A percentile compares a stretch with the other conserved stretches of the same genome.
These are phyloP conservation scores for Synanthedon myopaeformis DNA, from an alignment of 2,888 invertebrate genomes.

Conservation along the genomic window DNA sequence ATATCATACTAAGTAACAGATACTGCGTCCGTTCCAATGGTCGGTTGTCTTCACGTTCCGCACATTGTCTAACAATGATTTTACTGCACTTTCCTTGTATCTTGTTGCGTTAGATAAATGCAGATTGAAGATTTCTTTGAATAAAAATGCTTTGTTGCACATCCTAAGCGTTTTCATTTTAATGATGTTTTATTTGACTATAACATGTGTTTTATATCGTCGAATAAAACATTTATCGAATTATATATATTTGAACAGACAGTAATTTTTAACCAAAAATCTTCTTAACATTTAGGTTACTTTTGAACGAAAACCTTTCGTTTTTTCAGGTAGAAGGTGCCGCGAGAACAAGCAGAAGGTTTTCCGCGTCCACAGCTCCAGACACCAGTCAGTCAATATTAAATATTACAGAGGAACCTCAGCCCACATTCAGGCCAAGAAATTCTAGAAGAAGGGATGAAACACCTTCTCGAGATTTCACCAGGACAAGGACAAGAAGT, in stretches of 20 bases:
- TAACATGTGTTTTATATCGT: too few relatives aligned
- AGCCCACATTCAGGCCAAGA: conserved; percentile 38
- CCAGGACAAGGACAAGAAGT: conserved; percentile 33
- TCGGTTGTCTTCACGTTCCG: conserved; percentile 16
- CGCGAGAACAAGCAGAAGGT: conserved; percentile 38
- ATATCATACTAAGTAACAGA: conserved; percentile 26
- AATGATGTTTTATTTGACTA: too few relatives aligned
- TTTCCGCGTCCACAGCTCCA: conserved; percentile 18
- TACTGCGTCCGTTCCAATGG: conserved; percentile 23
- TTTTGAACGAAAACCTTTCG: background rate
- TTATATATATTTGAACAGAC: too few relatives aligned
- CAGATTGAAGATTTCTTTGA: conserved; percentile 16
- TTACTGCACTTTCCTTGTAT: conserved; percentile 23
- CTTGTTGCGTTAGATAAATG: conserved; percentile 10
- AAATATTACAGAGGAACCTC: conserved; percentile 25
- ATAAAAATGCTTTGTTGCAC: conserved; percentile 18
- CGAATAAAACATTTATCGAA: too few relatives aligned
- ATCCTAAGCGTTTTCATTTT: background rate
- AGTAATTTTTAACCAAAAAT: too few relatives aligned
- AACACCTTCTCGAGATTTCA: conserved; percentile 5
- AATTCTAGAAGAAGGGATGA: conserved; percentile 40
- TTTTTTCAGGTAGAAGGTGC: conserved; percentile 46
- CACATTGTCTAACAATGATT: conserved; percentile 32
- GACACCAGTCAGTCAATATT: conserved; percentile 23
- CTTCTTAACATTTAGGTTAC: background rate